These are phyloP conservation scores for Luperina testacea DNA, from an alignment of 2,888 invertebrate genomes.

Conservation along the genomic window DNA sequence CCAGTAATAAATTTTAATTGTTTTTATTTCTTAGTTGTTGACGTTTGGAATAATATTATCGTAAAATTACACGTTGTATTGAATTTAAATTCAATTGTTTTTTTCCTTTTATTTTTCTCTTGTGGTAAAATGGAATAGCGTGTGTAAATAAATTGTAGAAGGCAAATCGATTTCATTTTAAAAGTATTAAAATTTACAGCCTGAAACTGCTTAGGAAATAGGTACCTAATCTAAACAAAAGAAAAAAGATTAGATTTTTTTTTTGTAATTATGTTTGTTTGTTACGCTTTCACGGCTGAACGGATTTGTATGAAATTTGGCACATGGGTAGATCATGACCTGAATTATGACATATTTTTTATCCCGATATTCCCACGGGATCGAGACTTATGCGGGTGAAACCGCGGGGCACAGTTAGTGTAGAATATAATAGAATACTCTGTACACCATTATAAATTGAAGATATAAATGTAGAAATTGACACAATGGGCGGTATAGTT, in stretches of 20 bases:
- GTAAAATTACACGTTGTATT: background rate
- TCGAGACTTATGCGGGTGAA: background rate
- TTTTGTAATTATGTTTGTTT: too few species aligned
- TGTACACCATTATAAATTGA: too few species aligned
- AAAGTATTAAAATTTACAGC: background rate
- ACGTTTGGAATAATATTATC: background rate
- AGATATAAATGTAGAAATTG: too few species aligned
- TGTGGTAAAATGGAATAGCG: background rate
- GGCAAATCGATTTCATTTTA: background rate
- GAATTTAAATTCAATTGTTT: background rate
- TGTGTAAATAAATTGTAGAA: background rate
- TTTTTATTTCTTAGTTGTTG: conserved; percentile 10
- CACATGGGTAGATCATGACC: too few species aligned
- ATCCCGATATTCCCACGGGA: background rate
- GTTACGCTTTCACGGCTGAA: background rate
- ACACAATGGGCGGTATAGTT: background rate
- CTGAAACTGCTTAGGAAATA: background rate
- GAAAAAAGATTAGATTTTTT: background rate
- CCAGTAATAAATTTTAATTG: conserved; percentile 5
- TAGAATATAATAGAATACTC: background rate
- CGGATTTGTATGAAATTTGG: background rate
- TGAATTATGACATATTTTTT: background rate
- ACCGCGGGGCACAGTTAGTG: background rate
- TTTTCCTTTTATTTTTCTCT: background rate
- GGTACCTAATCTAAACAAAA: too few species aligned